Base-by-base conservation (phyloP, 2,888 invertebrate genomes). In the Leptopilina drosophilae region DNA sequence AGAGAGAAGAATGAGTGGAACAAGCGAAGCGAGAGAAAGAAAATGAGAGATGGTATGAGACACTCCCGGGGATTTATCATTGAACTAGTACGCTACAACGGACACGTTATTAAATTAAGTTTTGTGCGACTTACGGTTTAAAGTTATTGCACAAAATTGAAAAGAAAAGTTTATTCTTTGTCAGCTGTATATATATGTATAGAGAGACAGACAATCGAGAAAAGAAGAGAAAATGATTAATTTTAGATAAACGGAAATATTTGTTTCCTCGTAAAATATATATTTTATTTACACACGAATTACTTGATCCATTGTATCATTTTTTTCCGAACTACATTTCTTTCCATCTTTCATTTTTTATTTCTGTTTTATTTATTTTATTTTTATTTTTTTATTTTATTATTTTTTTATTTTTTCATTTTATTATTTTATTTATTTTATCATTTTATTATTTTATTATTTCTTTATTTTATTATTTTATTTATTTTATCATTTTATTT, bases 51-150 rank as follows among this genome's bases (percentile, higher is more conserved):
- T 65, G 79, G 76, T 59, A 76, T 20, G 78, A 78, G 78, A 78
- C 46, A 69, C 82, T 80, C 80, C 83, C 78, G 80, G 80, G 84
- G 84, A 88, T 88, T 87, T 88, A 88, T 89, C 86, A 86, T 87
- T 81, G 82, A 69, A 82, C 80, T 78, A 77, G 76, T 82, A 83
- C 82, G 81, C 81, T 83, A 84, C 85, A 80, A 82, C 66, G 79
- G 82, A 78, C 80, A 78, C 79, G 83, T 86, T 87, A 88, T 89
- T 88, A 86, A 89, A 88, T 89, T 89, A 88, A 88, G 86, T 87
- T 85, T 84, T 85, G 85, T 84, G 84, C 80, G 83, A 81, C 53
- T 73, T 40, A 56, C 83, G 85, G 86, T 86, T 88, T 87, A 86
- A 85, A 84, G 83, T 87, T 84, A 85, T 85, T 84, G 26, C 42